Base-by-base conservation (phyloP, 1,140 invertebrate species). In the Conus ventricosus region DNA sequence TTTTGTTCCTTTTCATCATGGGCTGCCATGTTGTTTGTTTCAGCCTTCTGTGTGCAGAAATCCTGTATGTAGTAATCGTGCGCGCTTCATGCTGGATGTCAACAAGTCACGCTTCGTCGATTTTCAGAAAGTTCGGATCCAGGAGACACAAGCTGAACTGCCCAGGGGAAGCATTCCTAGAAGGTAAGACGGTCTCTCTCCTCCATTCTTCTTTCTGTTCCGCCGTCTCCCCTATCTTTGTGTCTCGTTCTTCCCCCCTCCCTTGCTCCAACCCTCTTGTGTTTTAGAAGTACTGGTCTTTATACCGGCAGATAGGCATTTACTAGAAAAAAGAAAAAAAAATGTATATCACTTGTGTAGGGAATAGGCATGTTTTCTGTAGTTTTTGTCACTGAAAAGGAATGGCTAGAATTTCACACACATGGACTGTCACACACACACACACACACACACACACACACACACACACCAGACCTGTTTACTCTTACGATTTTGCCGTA, bases 61-160 rank as follows among this genome's bases (percentile, higher is more conserved):
- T 96, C 98, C 98, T 27, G 97, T 99, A 0, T 99, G 99, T 94
- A 97, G 96, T 76, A 99, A 99, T 94, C 96, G 99, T 76, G 96
- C 97, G 4, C 96, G 97, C 71, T 99, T 99, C 94, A 96, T 97
- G 95, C 95, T 99, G 84, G 98, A 99, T 94, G 97, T 98, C 15
- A 97, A 99, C 94, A 98, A 99, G 93, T 99, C 98, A 0, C 95
- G 97, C 39, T 99, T 99, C 96, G 97, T 99, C 5, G 99, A 99
- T 95, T 99, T 99, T 95, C 99, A 99, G 96, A 99, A 99, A 96
- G 97, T 99, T 10, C 96, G 99, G 51, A 98, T 99, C 91, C 99
- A 99, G 95, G 99, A 99, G 96, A 99, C 98, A 1, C 99, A 99
- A 95, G 97, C 98, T 20, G 99, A 99, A 95, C 95, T 99, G 51